These are phyloP conservation scores for Enteromius unitaeniatus DNA, from an alignment of 2,797 vertebrate species.

Conservation along the genomic window DNA sequence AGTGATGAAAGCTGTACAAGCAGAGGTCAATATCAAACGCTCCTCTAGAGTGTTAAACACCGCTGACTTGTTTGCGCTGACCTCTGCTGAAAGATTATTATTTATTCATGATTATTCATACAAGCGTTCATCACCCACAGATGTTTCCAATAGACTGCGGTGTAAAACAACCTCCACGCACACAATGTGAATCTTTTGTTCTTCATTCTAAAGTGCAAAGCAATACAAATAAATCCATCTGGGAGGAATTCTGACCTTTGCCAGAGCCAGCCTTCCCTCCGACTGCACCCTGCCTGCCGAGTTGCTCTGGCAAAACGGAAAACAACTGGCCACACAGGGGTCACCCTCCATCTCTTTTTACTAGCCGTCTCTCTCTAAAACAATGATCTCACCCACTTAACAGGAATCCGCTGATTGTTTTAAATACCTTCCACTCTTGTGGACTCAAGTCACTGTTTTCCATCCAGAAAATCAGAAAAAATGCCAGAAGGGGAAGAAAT, in stretches of 20 bases:
- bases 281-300: constrained; percentile 36
- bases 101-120: constrained; percentile 51
- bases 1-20: background rate
- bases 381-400: constrained; percentile 71
- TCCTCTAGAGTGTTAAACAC: constrained; percentile 34
- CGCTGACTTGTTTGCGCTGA: constrained; percentile 39
- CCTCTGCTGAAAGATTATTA: constrained; percentile 18
- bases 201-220: constrained; percentile 39
- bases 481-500: constrained; percentile 44
- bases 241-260: constrained; percentile 59
- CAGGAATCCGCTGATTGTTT: constrained; percentile 75
- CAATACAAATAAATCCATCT: constrained; percentile 52
- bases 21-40: constrained; percentile 12
- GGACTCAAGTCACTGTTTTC: constrained; percentile 65
- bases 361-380: constrained; percentile 58
- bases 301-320: constrained; percentile 47
- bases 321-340: constrained; percentile 49
- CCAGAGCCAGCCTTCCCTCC: constrained; percentile 48
- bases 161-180: constrained; percentile 34
- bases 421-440: constrained; percentile 72
- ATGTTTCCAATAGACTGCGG: constrained; percentile 40
- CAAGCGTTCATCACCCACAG: constrained; percentile 40
- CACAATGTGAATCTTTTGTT: constrained; percentile 48
- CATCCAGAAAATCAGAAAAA: constrained; percentile 47
- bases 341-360: constrained; percentile 53